Percentiles rank a stretch among this genome's conserved stretches.
Conservation (phyloP, 2,888 invertebrate species). For the Xestia sexstrigata region DNA sequence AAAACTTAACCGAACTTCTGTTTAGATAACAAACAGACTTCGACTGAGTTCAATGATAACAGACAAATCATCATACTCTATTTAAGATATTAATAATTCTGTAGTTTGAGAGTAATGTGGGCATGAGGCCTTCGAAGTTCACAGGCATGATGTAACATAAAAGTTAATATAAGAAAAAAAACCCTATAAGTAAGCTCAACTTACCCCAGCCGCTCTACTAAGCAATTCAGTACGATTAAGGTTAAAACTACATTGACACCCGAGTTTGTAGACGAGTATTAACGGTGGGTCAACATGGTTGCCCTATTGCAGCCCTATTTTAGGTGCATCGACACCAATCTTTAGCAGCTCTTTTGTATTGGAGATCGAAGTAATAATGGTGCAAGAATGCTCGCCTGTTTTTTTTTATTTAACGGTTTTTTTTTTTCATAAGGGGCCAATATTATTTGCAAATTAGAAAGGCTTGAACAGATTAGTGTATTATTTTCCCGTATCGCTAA, state of each 20-base stretch:
- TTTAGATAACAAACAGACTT: constrained; percentile 4
- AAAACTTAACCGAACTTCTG: constrained; percentile 3
- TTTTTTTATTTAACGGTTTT: neutral
- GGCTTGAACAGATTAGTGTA: too few relatives aligned
- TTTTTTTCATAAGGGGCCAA: too few relatives aligned
- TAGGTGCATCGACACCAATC: constrained; percentile 38
- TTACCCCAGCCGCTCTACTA: constrained; percentile 14
- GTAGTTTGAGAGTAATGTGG: neutral
- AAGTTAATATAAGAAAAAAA: neutral
- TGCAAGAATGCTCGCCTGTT: neutral
- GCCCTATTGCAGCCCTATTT: constrained; percentile 32
- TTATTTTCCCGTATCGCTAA: too few relatives aligned
- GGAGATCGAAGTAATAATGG: neutral
- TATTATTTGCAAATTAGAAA: too few relatives aligned
- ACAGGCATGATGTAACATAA: neutral
- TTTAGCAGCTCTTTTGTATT: constrained; percentile 2
- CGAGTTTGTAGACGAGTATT: constrained; percentile 28
- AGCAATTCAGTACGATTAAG: constrained; percentile 43
- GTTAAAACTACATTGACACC: constrained; percentile 50
- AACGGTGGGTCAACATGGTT: constrained; percentile 19
- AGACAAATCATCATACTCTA: neutral
- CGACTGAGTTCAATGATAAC: neutral
- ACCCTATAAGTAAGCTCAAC: neutral
- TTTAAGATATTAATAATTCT: neutral
- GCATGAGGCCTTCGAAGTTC: rapidly evolving